These are phyloP conservation scores for Danio tinwini DNA, from an alignment of 2,797 vertebrate species.

Conservation along the genomic window DNA sequence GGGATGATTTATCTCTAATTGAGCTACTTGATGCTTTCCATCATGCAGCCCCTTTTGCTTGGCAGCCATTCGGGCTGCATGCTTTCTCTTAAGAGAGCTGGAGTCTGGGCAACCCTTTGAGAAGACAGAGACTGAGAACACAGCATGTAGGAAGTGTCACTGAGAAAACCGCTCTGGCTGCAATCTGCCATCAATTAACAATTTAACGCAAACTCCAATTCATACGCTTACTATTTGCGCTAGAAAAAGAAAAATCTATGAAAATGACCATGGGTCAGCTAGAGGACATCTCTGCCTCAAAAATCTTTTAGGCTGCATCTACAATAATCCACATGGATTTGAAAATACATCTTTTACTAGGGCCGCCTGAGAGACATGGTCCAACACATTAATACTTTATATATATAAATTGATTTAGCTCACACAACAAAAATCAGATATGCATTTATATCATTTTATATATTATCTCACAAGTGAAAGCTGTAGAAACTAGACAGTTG, in stretches of 20 bases:
- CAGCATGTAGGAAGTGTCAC: slow-evolving; percentile 74
- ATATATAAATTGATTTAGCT: no score
- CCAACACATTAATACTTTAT: no score
- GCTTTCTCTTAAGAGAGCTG: slow-evolving; percentile 75
- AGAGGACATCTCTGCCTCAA: background rate
- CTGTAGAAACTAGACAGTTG: no score
- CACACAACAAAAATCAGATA: no score
- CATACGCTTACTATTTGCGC: slow-evolving; percentile 1
- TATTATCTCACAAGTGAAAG: no score
- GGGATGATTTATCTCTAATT: slow-evolving; percentile 52
- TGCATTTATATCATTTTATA: no score
- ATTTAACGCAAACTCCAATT: slow-evolving; percentile 26
- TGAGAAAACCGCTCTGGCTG: slow-evolving; percentile 53
- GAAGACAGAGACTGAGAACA: slow-evolving; percentile 67
- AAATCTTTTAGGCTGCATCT: no score
- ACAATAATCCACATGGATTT: no score
- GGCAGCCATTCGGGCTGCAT: slow-evolving; percentile 74
- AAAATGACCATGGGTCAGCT: background rate
- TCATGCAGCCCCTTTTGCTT: slow-evolving; percentile 70
- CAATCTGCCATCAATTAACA: slow-evolving; percentile 36
- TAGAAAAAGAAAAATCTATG: background rate
- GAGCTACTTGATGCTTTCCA: slow-evolving; percentile 70
- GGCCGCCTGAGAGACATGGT: no score
- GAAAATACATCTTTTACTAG: no score
- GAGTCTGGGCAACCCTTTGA: slow-evolving; percentile 79